Evolutionary conservation across 2,113 vertebrate species (phyloP), one percentile per base, ranked within the genome.

Genomic region (Apaloderma vittatum): DNA sequence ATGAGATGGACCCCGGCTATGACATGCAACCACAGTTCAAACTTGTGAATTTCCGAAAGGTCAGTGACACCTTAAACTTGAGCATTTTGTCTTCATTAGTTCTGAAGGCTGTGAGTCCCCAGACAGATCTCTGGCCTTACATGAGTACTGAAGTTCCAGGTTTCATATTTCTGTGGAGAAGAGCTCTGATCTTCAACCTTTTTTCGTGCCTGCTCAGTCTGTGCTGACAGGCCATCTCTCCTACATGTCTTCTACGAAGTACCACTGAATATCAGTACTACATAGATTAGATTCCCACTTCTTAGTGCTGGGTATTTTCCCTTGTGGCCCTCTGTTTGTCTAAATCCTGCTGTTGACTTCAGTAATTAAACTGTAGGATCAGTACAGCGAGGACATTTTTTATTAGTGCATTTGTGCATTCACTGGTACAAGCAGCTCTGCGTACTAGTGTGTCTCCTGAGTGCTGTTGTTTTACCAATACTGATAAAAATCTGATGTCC

Each of bases 61-160:
- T 88, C 66, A 65, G 49, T 18, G 23, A 40, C 71, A 40, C 58
- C 49, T 88, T 45, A 78, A 78, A 67, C 91, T 85, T 86, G 5
- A 67, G 36, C 27, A 13, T 61, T 95, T 93, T 88, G 45, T 90
- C 90, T 94, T 87, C 84, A 58, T 94, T 89, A 85, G 22, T 59
- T 88, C 78, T 76, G 74, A 86, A 79, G 49, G 30, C 71, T 73
- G 8, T 34, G 58, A 62, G 21, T 70, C n/a, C 43, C 52, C 2
- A 4, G 43, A 62, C 23, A 1, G 4, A 82, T 40, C 62, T 82
- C 30, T 45, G 18, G 22, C 76, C 54, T 86, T 45, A n/a, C 7
- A 20, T 26, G 61, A 30, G 37, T 26, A 62, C 32, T 34, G 52
- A 81, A 81, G 85, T 29, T 55, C 30, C 3, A 3, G 21, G 54